These are phyloP conservation scores for Engystomops pustulosus DNA, from an alignment of 2,113 vertebrate genomes.

Conservation along the genomic window DNA sequence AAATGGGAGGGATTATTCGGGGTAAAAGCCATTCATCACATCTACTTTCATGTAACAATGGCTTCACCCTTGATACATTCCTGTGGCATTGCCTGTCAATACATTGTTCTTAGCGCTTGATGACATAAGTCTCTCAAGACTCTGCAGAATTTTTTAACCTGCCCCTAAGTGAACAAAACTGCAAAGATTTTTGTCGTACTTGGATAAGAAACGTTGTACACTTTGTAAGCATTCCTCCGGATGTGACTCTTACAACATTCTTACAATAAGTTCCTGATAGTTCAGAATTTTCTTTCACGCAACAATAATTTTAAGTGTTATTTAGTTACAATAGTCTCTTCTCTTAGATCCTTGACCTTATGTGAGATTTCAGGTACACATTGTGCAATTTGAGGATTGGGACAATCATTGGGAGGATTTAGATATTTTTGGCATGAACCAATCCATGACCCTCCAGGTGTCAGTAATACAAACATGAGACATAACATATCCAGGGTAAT, in stretches of 20 bases:
- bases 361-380: neutral
- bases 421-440: neutral
- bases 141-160: neutral
- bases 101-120: neutral
- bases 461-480: neutral
- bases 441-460: neutral
- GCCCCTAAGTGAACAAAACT: neutral
- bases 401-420: neutral
- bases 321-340: neutral
- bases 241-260: neutral
- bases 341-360: neutral
- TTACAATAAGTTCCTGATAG: neutral
- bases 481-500: too few species aligned
- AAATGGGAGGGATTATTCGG: neutral
- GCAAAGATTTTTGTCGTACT: neutral
- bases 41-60: neutral
- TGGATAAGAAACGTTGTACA: neutral
- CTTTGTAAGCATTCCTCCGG: neutral
- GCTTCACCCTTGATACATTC: neutral
- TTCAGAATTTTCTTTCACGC: neutral
- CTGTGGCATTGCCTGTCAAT: neutral
- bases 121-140: neutral
- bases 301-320: neutral
- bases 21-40: neutral
- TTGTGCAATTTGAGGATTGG: neutral